These are phyloP conservation scores for Torymus tubicola DNA, from an alignment of 2,888 invertebrate genomes.

Conservation along the genomic window DNA sequence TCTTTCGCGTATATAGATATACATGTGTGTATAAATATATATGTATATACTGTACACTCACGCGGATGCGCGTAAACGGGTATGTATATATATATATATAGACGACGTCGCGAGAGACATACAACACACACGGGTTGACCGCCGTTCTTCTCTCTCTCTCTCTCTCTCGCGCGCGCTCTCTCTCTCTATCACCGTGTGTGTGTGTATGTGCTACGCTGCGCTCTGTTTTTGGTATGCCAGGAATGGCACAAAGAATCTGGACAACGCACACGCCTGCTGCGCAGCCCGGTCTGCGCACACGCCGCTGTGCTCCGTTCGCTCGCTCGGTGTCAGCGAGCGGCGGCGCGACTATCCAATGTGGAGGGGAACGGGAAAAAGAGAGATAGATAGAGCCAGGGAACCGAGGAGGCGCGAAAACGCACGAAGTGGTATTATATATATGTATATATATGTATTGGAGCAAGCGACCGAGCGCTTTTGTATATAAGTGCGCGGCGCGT, in stretches of 20 bases:
- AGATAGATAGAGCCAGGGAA: background rate
- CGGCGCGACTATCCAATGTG: background rate
- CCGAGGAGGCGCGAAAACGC: background rate
- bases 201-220: slow-evolving; percentile 60
- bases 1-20: no score
- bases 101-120: no score
- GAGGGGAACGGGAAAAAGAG: background rate
- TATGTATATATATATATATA: no score
- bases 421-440: no score
- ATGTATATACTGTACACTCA: no score
- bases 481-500: no score
- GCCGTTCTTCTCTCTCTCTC: background rate
- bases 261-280: slow-evolving; percentile 93
- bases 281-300: slow-evolving; percentile 86
- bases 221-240: slow-evolving; percentile 90
- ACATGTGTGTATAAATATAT: no score
- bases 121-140: no score
- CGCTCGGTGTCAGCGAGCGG: slow-evolving; percentile 22
- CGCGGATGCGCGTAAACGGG: no score
- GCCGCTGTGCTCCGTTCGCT: slow-evolving; percentile 47
- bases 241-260: slow-evolving; percentile 98
- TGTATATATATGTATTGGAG: no score
- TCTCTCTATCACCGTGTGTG: background rate
- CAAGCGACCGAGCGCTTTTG: no score
- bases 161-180: background rate